Conservation (phyloP, 2,113 vertebrate species). For the Junco hyemalis region DNA sequence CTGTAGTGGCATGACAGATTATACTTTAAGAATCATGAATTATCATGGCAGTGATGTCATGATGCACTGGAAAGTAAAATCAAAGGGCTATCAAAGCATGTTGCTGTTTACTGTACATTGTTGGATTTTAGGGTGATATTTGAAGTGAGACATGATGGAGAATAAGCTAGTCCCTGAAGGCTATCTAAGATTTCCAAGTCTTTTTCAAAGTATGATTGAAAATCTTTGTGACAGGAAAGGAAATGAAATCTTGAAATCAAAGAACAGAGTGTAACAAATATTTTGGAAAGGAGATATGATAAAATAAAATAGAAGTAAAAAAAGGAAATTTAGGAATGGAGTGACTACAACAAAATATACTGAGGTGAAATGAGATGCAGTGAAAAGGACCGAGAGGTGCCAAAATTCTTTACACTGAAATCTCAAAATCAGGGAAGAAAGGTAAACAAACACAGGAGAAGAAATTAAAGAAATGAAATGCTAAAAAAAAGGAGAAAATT, state of each 20-base stretch:
- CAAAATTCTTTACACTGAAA: not conserved
- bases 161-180: not conserved
- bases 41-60: not conserved
- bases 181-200: not conserved
- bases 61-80: not conserved
- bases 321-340: not conserved
- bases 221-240: not conserved
- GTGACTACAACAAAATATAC: not conserved
- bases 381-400: not conserved
- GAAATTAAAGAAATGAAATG: not conserved
- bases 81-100: not conserved
- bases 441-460: not conserved
- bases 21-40: not conserved
- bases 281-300: not conserved
- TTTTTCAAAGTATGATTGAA: conserved; percentile 4
- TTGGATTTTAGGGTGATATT: not conserved
- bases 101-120: not conserved
- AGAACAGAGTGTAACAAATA: not conserved
- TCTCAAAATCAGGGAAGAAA: not conserved
- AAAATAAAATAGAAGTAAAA: not conserved
- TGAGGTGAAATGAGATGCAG: not conserved
- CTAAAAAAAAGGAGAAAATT: not conserved
- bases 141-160: not conserved
- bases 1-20: not conserved
- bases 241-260: not conserved